Evolutionary conservation across 2,888 invertebrate species (phyloP).

Genomic region (Neria commutata): DNA sequence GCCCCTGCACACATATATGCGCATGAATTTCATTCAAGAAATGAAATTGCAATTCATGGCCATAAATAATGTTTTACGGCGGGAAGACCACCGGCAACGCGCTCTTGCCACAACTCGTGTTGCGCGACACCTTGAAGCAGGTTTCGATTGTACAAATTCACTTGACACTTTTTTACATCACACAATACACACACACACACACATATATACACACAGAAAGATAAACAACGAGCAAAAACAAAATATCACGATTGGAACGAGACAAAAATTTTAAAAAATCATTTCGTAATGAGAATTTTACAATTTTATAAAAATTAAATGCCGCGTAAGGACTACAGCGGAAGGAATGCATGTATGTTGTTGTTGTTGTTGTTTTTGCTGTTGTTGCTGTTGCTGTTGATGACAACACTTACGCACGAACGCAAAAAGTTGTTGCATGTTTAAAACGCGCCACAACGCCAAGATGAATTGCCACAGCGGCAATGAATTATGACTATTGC

Average conservation of each 20-base stretch:
- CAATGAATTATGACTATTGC: constrained; percentile 33
- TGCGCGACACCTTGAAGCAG: constrained; percentile 33
- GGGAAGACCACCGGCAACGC: constrained; percentile 33
- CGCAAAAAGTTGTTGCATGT: neutral
- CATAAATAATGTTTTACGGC: constrained; percentile 33
- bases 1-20: no score
- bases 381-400: neutral
- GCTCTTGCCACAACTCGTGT: constrained; percentile 6
- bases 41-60: constrained; percentile 35
- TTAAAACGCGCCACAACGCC: constrained; percentile 1
- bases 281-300: constrained; percentile 35
- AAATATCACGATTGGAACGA: no score
- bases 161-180: constrained; percentile 39
- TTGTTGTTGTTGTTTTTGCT: neutral
- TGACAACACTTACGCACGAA: neutral
- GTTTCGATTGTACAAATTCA: constrained; percentile 39
- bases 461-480: constrained; percentile 26
- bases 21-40: neutral
- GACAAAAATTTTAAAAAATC: constrained; percentile 24
- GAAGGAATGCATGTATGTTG: neutral
- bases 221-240: constrained; percentile 6
- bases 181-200: no score
- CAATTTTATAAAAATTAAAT: constrained; percentile 35
- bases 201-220: no score
- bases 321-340: constrained; percentile 28